Evolutionary conservation across 1,140 invertebrate genomes (phyloP), one percentile per base, ranked within the genome.

Genomic region (Pseudomyrmex gracilis): DNA sequence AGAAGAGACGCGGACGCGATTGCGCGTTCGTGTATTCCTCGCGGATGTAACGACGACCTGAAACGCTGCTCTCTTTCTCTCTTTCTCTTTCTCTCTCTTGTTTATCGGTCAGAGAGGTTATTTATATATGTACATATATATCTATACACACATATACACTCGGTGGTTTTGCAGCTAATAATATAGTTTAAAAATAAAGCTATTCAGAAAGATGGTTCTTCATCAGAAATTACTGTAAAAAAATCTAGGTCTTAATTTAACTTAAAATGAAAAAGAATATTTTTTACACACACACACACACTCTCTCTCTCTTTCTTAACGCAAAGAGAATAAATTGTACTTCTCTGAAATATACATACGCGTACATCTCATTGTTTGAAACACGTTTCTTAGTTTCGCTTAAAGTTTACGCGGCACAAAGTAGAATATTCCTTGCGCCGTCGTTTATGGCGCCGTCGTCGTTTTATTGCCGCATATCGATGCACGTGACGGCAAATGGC

Each of bases 1-100:
- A 70, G 45, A 70, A 70, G 57, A 70, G 57, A 80, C 66, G 76
- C 43, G 70, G 70, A 80, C 55, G 53, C n/a, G 8, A 43, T 80
- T 49, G 34, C 76, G 13, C n/a, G 66, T 53, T 71, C 58, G 71
- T 71, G 70, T 67, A 80, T 71, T 45, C 24, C 34, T 80, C 20
- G 53, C 9, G 24, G 45, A 17, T 47, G 7, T 47, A 78, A 70
- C 34, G 20, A 22, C 57, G 7, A n/a, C 15, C 34, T 20, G 1
- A 70, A 57, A 47, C 9, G 12, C 12, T 58, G n/a, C 13, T 13
- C n/a, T 5, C 24, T 22, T 2, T n/a, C 15, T 22, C 34, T 34
- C 34, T 22, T 2, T n/a, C 15, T 22, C 34, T 34, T 5, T 34
- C 34, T 34, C 5, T 34, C 34, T 34, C 34, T 76, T 15, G 13